phyloP scores from a whole-genome alignment of 1,140 invertebrate species.

The Orchestia grillus region DNA sequence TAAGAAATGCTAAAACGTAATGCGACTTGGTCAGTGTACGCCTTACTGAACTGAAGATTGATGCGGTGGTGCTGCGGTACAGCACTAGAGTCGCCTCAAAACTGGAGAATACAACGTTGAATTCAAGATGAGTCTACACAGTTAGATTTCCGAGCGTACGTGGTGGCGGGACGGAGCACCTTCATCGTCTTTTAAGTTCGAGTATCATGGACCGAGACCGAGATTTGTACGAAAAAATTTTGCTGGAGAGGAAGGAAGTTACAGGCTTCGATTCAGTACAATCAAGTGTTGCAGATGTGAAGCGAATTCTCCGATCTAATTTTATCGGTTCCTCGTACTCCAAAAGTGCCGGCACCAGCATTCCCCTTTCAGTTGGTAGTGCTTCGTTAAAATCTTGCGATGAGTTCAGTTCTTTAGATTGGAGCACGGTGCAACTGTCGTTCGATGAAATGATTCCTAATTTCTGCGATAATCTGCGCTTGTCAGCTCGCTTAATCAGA shows the following conservation, averaged over 20 bases:
- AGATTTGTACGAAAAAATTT: conserved; percentile 39
- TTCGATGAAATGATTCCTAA: not conserved
- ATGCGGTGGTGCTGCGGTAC: not conserved
- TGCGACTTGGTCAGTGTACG: too few relatives aligned
- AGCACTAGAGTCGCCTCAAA: not conserved
- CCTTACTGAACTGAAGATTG: not conserved
- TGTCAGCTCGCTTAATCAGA: not conserved
- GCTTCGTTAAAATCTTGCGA: not conserved
- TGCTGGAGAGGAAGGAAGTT: conserved; percentile 12
- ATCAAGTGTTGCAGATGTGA: not conserved
- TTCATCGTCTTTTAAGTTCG: not conserved
- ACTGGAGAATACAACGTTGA: not conserved
- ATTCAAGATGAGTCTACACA: not conserved
- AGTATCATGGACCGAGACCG: not conserved
- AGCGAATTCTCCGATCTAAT: not conserved
- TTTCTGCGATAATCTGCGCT: not conserved
- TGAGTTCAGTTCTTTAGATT: not conserved
- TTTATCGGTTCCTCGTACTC: not conserved
- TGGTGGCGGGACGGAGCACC: not conserved
- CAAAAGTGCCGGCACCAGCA: not conserved
- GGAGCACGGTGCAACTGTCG: not conserved
- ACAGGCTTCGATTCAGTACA: not conserved
- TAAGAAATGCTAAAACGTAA: not conserved
- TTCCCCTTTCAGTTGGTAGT: not conserved
- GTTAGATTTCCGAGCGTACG: not conserved